Evolutionary conservation across 2,797 vertebrate species (phyloP).

Genomic region (Gorsachius magnificus): DNA sequence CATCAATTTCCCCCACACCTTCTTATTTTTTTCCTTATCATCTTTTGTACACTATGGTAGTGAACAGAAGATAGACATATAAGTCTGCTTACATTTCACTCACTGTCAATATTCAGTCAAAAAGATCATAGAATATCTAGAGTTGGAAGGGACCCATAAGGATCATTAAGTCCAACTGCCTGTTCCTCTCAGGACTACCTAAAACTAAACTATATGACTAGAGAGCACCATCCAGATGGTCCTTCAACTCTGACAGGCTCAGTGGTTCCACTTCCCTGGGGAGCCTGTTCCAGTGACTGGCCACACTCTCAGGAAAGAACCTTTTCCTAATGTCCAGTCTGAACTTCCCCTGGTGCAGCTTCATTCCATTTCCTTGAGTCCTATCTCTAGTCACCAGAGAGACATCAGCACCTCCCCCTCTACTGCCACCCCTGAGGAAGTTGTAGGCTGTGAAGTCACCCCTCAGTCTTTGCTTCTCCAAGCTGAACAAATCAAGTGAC

Average conservation of each 20-base stretch:
- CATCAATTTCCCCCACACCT: background rate
- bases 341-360: background rate
- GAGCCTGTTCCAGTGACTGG: background rate
- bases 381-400: background rate
- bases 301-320: background rate
- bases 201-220: background rate
- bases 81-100: background rate
- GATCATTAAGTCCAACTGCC: background rate
- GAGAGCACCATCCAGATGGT: fast-evolving
- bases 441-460: background rate
- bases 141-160: background rate
- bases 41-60: background rate
- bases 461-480: background rate
- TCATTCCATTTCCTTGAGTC: background rate
- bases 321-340: background rate
- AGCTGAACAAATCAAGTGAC: background rate
- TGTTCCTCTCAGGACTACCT: background rate
- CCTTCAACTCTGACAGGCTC: background rate
- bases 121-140: background rate
- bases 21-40: background rate
- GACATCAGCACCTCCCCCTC: background rate
- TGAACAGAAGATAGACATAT: background rate
- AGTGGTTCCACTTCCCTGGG: background rate
- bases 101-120: background rate
- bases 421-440: background rate